These are phyloP conservation scores for Sarcophilus harrisii DNA, from an alignment of 2,797 vertebrate genomes.

Conservation along the genomic window DNA sequence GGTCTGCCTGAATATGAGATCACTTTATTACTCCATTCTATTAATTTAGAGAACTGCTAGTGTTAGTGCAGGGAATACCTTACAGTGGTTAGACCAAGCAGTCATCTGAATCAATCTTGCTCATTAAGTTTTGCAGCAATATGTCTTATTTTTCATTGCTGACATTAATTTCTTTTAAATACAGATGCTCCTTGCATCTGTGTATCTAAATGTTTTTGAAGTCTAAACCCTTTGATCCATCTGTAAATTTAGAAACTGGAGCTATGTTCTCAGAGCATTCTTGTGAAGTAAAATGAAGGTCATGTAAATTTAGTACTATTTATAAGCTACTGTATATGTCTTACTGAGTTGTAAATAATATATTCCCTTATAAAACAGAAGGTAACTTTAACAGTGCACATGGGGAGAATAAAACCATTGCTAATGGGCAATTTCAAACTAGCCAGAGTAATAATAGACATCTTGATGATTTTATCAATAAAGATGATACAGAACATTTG, in stretches of 20 bases:
- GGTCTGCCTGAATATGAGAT: background rate
- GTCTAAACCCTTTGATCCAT: conserved; percentile 19
- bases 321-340: conserved; percentile 28
- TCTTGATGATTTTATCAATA: conserved; percentile 52
- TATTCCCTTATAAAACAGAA: conserved; percentile 60
- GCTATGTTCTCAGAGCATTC: conserved; percentile 49
- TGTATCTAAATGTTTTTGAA: conserved; percentile 56
- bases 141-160: background rate
- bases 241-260: conserved; percentile 1
- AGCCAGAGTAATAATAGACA: conserved; percentile 42
- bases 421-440: conserved; percentile 48
- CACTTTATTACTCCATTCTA: background rate
- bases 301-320: conserved; percentile 63
- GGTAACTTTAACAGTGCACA: conserved; percentile 55
- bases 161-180: conserved; percentile 63
- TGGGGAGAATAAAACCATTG: conserved; percentile 40
- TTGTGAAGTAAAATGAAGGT: conserved; percentile 16
- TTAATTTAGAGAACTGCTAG: background rate
- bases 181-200: conserved; percentile 38
- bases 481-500: conserved; percentile 50
- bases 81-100: background rate
- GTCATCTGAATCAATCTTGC: background rate
- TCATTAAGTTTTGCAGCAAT: background rate
- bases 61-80: no score
- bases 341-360: conserved; percentile 68